Base-by-base conservation (phyloP, 1,140 invertebrate species). In the Caenorhabditis latens region DNA sequence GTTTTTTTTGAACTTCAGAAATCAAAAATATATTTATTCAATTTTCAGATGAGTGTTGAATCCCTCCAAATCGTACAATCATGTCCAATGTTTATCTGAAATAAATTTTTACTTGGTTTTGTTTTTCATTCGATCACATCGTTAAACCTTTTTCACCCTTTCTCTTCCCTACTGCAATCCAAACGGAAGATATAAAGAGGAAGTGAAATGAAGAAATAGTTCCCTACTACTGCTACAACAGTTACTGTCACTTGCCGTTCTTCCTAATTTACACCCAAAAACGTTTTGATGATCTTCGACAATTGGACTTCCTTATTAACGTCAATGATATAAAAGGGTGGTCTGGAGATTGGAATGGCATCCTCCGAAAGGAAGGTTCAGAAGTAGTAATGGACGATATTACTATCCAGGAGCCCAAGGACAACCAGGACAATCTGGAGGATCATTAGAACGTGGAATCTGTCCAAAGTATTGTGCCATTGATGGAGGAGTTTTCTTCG, bases 391-490 rank as follows among this genome's bases (percentile, higher is more conserved):
- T 71, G 65, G 65, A 71, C n/a, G 65, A 71, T 19, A 71, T 71
- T 32, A n/a, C 65, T 46, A 42, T 11, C 71, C 71, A 79, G 71
- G 71, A 79, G 71, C 71, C 46, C 46, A 46, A 79, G 84, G 84
- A 21, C 84, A 65, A 32, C 57, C 57, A 50, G 84, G 58, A 84
- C 40, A 67, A 43, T 16, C 58, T 50, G 84, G 84, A 65, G 58
- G 58, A 65, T 42, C 84, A 6, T 58, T 58, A 84, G 32, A 84
- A 16, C 57, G 61, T 40, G 84, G 84, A 65, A 84, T 91, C 21
- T 79, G 71, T 79, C 71, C 71, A 79, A 79, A 79, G 46, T 79
- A 79, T 43, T 79, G 71, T 19, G 82, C 42, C 42, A 84, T 84
- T 46, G 57, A 84, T 21, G 53, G 82, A 46, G 53, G 53, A 61